Evolutionary conservation across 2,113 vertebrate species (phyloP), one percentile per base, ranked within the genome.

Genomic region (Hyaena hyaena): DNA sequence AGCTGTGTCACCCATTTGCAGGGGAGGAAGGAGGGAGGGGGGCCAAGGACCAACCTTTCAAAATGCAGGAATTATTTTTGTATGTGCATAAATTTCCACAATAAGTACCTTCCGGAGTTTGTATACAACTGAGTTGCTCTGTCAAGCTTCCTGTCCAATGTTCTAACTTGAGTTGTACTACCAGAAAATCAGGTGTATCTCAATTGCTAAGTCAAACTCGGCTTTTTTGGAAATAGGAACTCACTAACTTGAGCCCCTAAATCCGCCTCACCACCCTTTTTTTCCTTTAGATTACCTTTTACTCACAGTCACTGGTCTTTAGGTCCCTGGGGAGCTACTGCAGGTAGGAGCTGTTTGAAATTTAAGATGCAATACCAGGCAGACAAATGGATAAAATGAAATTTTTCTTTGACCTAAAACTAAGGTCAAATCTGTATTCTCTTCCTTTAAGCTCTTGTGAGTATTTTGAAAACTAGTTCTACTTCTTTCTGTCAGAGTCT

Each of bases 151-250:
- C 92, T 90, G 80, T 73, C 87, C 93, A 93, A 7, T 92, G 93
- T 97, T 77, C 91, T 68, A 79, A 97, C 93, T 96, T 97, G 96
- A 96, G 85, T 68, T 95, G 73, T 86, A 68, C 66, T 96, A 84
- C 95, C 92, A 96, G 97, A 97, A 97, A 95, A 96, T 92, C 83
- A 63, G 33, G 58, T 90, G 77, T 58, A 95, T 95, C 69, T 92
- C 66, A 24, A 58, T 24, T 81, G 66, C 66, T 84, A 96, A 76
- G 69, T 91, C 89, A 91, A 89, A 58, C 68, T 76, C 89, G 83
- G 21, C 43, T 91, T 93, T 86, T 90, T 83, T 68, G 26, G 92
- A 83, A 97, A 97, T 21, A 9, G 58, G 65, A 82, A 53, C 58
- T 93, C 53, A 58, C 26, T 55, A 45, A 82, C 53, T 53, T 83